A percentile compares a stretch with the other conserved stretches of the same genome.
These are phyloP conservation scores for Ispidina lecontei DNA, from an alignment of 2,797 vertebrate species.

Conservation along the genomic window DNA sequence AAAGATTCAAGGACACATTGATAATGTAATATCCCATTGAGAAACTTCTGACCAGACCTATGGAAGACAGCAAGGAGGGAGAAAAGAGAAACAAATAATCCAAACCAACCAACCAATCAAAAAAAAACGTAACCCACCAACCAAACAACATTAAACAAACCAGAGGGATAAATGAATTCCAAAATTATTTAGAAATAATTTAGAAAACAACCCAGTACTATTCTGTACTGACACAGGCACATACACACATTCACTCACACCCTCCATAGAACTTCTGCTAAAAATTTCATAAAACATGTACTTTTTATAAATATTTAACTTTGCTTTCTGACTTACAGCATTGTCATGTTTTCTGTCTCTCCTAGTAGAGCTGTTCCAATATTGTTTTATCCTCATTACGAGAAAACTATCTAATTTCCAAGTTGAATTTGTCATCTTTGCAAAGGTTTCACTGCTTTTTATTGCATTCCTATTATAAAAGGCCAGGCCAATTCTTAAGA, in stretches of 20 bases:
- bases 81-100: too few relatives aligned
- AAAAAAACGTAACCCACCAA: too few relatives aligned
- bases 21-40: neutral
- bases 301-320: conserved; percentile 6
- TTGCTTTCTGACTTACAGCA: neutral
- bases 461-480: neutral
- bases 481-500: neutral
- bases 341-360: neutral
- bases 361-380: neutral
- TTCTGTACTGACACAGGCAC: neutral
- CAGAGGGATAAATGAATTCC: neutral
- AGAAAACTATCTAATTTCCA: conserved; percentile 23
- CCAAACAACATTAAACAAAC: too few relatives aligned
- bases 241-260: neutral
- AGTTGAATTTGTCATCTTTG: neutral
- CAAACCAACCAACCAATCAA: too few relatives aligned
- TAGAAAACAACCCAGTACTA: neutral
- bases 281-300: neutral
- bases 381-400: conserved; percentile 29
- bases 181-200: neutral
- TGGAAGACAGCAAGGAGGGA: neutral
- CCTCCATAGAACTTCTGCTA: neutral
- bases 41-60: neutral
- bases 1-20: neutral
- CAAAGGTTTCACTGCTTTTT: conserved; percentile 5